phyloP scores from a whole-genome alignment of 2,888 invertebrate genomes.

The Galerucella nymphaeae region DNA sequence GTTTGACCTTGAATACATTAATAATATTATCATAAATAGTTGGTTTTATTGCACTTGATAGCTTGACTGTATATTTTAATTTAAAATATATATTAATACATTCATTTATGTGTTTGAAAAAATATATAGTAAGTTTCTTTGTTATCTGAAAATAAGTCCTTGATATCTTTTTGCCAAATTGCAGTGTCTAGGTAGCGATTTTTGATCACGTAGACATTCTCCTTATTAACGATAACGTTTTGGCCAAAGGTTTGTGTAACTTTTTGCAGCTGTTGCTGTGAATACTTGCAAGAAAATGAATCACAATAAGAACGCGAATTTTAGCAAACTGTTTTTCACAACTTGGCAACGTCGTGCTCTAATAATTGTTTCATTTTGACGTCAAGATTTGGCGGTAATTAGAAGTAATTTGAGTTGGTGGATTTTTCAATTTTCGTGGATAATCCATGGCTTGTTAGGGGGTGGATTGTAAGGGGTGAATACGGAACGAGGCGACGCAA shows the following conservation, averaged over 20 bases:
- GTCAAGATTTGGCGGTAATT: constrained; percentile 56
- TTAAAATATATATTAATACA: neutral
- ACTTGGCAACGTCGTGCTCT: constrained; percentile 30
- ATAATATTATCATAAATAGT: neutral
- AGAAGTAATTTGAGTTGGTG: constrained; percentile 43
- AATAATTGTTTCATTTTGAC: constrained; percentile 55
- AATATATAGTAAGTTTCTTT: neutral
- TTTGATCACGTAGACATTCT: too few species aligned
- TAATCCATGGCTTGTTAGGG: constrained; percentile 31
- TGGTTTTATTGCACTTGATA: neutral
- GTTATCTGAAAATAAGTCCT: too few species aligned
- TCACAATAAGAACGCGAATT: neutral
- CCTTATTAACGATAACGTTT: too few species aligned
- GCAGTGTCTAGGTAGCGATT: too few species aligned
- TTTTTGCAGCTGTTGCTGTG: too few species aligned
- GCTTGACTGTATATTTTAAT: neutral
- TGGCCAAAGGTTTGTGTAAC: too few species aligned
- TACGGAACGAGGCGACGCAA: constrained; percentile 14
- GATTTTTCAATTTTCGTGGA: constrained; percentile 34
- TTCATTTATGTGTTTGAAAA: neutral
- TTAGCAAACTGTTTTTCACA: constrained; percentile 4
- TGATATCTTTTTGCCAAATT: too few species aligned
- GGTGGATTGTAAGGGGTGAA: constrained; percentile 20
- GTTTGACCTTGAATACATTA: neutral
- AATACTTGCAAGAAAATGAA: too few species aligned